These are phyloP conservation scores for Vulpes ferrilata DNA, from an alignment of 2,113 vertebrate species.

Conservation along the genomic window DNA sequence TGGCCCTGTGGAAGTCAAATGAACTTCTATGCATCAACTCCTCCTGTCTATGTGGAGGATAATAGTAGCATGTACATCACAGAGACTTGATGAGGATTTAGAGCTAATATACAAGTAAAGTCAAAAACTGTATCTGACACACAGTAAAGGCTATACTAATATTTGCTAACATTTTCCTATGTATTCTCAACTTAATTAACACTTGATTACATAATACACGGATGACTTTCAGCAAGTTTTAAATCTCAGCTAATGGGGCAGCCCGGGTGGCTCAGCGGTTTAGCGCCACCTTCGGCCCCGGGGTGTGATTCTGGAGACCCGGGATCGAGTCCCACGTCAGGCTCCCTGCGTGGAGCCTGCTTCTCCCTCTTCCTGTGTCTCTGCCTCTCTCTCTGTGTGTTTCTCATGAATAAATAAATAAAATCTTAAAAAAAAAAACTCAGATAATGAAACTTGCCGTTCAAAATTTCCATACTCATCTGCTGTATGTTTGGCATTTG, in stretches of 20 bases:
- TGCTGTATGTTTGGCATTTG: background rate
- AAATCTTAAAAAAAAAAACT: background rate
- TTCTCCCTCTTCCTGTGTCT: no score
- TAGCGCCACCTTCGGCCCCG: no score
- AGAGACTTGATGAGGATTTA: conserved; percentile 8
- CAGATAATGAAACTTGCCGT: background rate
- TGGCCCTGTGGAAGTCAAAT: background rate
- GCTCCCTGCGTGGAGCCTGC: no score
- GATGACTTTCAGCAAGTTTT: conserved; percentile 33
- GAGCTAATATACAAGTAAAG: background rate
- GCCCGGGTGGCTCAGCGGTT: no score
- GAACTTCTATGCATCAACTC: background rate
- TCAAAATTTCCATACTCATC: conserved; percentile 8
- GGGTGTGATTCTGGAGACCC: no score
- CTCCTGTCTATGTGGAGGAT: background rate
- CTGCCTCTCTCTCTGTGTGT: no score
- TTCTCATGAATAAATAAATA: no score
- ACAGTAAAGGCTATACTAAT: background rate
- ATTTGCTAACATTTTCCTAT: conserved; percentile 22
- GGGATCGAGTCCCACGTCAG: no score
- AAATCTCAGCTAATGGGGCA: background rate
- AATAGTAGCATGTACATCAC: background rate
- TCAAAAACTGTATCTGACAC: background rate
- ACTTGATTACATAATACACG: background rate
- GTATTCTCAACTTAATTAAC: conserved; percentile 10